phyloP scores from a whole-genome alignment of 1,140 invertebrate species.

The Akabosia matsudoensis region DNA sequence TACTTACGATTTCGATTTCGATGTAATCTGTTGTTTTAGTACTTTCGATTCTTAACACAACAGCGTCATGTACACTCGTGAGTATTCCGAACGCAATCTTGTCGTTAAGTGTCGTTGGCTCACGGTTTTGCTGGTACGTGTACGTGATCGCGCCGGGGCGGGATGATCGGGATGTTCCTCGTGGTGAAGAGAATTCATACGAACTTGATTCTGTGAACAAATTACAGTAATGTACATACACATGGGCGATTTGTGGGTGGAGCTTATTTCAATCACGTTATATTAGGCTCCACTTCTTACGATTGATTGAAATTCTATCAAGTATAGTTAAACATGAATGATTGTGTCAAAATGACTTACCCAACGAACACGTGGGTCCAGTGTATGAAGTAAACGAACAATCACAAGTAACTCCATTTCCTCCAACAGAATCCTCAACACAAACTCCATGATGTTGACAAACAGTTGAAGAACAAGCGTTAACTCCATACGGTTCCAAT shows the following conservation, averaged over 20 bases:
- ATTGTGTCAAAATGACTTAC: slow-evolving; percentile 55
- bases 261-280: slow-evolving; percentile 13
- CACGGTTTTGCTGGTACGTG: slow-evolving; percentile 71
- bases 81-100: slow-evolving; percentile 83
- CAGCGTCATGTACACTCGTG: slow-evolving; percentile 77
- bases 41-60: slow-evolving; percentile 81
- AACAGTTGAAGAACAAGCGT: too few species aligned
- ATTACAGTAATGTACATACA: slow-evolving; percentile 25
- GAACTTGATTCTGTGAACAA: slow-evolving; percentile 75
- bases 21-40: slow-evolving; percentile 88
- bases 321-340: too few species aligned
- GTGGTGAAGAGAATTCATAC: slow-evolving; percentile 68
- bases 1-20: slow-evolving; percentile 61
- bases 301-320: too few species aligned
- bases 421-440: slow-evolving; percentile 80
- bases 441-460: too few species aligned
- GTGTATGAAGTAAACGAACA: slow-evolving; percentile 92
- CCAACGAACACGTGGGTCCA: slow-evolving; percentile 86
- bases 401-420: slow-evolving; percentile 84
- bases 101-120: slow-evolving; percentile 83
- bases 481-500: slow-evolving; percentile 58
- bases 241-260: not conserved
- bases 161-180: slow-evolving; percentile 71
- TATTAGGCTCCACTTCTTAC: too few species aligned
- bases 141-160: slow-evolving; percentile 54